phyloP scores from a whole-genome alignment of 2,888 invertebrate species.

The Glomeris marginata region DNA sequence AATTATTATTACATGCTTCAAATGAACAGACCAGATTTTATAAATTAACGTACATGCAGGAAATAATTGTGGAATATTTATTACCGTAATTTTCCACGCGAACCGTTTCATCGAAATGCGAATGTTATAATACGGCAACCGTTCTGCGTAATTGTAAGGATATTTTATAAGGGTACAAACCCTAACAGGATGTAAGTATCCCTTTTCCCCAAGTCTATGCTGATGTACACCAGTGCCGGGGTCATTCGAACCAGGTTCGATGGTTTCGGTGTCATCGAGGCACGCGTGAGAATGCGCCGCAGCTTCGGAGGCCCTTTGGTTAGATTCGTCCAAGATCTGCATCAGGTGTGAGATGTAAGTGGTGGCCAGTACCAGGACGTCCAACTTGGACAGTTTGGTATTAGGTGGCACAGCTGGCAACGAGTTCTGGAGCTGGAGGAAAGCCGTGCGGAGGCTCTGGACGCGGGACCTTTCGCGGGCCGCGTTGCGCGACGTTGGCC shows the following conservation, averaged over 20 bases:
- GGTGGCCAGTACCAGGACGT: slow-evolving; percentile 78
- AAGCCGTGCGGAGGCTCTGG: slow-evolving; percentile 11
- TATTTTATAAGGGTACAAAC: too few relatives aligned
- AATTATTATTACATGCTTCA: not conserved
- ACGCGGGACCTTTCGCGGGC: slow-evolving; percentile 13
- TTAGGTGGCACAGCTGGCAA: slow-evolving; percentile 12
- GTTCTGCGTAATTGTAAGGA: not conserved
- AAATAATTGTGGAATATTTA: too few relatives aligned
- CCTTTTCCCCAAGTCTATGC: slow-evolving; percentile 8
- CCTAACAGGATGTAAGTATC: slow-evolving; percentile 10
- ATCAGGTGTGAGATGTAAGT: slow-evolving; percentile 82
- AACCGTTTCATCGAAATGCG: too few relatives aligned
- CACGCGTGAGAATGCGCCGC: not conserved
- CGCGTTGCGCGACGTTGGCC: slow-evolving; percentile 13
- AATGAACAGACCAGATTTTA: too few relatives aligned
- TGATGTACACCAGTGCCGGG: slow-evolving; percentile 2
- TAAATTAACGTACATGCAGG: too few relatives aligned
- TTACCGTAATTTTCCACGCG: too few relatives aligned
- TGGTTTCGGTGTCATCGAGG: not conserved
- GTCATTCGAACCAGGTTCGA: not conserved
- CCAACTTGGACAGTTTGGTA: slow-evolving; percentile 60
- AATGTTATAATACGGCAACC: not conserved
- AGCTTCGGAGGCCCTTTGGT: too few relatives aligned
- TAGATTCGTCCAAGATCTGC: slow-evolving; percentile 6
- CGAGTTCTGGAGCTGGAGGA: slow-evolving; percentile 11